Evolutionary conservation across 2,797 vertebrate genomes (phyloP).

Genomic region (Lepus oiostolus): DNA sequence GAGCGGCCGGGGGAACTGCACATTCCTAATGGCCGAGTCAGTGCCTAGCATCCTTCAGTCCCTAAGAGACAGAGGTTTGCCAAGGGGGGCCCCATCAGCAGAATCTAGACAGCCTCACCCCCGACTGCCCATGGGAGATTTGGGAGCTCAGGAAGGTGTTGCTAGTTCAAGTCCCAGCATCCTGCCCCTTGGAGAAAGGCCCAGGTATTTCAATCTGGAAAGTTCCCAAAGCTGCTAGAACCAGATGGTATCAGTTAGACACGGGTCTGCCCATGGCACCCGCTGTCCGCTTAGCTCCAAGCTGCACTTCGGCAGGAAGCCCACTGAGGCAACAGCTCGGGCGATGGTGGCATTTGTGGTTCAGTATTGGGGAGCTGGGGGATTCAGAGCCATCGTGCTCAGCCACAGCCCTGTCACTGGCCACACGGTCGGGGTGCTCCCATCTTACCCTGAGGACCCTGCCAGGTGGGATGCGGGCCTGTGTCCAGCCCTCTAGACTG

Average conservation of each 20-base stretch:
- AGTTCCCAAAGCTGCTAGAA: neutral
- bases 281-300: rapidly evolving
- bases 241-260: neutral
- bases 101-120: neutral
- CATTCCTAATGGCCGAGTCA: too few relatives aligned
- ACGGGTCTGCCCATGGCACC: rapidly evolving
- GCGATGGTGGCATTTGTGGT: too few relatives aligned
- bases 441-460: neutral
- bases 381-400: neutral
- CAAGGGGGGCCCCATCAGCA: rapidly evolving
- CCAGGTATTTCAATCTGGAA: neutral
- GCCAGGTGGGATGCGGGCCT: rapidly evolving
- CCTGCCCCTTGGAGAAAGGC: rapidly evolving
- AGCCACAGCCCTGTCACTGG: neutral
- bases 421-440: rapidly evolving
- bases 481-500: neutral
- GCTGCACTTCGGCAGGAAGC: rapidly evolving
- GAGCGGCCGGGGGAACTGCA: too few relatives aligned
- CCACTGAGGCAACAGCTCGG: rapidly evolving
- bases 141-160: rapidly evolving
- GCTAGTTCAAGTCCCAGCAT: too few relatives aligned
- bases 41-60: neutral
- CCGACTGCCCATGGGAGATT: too few relatives aligned
- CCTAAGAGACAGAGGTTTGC: too few relatives aligned
- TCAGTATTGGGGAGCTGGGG: neutral